Evolutionary conservation across 2,113 vertebrate species (phyloP).

Genomic region (Ahaetulla prasina): DNA sequence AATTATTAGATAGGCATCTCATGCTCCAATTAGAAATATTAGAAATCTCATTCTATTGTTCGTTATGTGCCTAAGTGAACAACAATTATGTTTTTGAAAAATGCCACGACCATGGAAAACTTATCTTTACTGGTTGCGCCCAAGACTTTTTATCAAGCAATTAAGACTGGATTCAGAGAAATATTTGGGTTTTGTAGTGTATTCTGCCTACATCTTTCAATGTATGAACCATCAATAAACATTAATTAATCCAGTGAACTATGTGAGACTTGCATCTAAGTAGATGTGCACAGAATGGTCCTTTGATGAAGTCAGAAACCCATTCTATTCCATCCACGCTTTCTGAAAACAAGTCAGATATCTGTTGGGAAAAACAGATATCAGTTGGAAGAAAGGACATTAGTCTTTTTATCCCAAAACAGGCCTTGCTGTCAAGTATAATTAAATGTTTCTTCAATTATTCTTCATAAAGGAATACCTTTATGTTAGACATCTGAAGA

Average conservation of each 20-base stretch:
- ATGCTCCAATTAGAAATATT: neutral
- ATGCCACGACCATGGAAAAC: neutral
- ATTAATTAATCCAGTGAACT: neutral
- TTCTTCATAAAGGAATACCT: neutral
- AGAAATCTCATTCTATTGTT: neutral
- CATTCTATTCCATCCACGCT: neutral
- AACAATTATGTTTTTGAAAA: neutral
- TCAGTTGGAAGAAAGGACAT: neutral
- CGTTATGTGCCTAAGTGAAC: neutral
- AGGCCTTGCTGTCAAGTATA: neutral
- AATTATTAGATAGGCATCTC: neutral
- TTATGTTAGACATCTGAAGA: neutral
- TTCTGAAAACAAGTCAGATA: neutral
- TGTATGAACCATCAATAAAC: neutral
- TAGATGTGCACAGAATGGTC: neutral
- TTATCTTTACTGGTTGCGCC: neutral
- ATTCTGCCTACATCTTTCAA: neutral
- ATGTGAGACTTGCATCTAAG: neutral
- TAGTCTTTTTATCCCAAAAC: neutral
- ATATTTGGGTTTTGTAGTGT: neutral
- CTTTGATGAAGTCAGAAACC: neutral
- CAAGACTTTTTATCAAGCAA: neutral
- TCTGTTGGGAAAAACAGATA: neutral
- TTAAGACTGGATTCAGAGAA: neutral
- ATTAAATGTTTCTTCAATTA: neutral